A percentile compares a stretch with the other conserved stretches of the same genome.
phyloP scores from a whole-genome alignment of 2,113 vertebrate genomes.

The Scopus umbretta region DNA sequence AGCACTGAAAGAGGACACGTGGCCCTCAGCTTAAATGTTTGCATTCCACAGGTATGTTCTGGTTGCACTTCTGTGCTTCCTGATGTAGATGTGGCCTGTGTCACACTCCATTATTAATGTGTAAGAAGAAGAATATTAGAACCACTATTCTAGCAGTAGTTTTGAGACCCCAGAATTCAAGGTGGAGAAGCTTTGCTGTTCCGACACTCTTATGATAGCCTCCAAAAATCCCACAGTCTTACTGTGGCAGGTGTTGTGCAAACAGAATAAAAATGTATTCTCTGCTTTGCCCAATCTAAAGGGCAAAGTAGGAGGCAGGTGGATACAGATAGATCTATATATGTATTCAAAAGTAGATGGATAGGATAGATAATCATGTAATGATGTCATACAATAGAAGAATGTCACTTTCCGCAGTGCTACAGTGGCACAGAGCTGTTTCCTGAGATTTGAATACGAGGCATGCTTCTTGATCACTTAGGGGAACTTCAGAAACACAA shows the following conservation, averaged over 20 bases:
- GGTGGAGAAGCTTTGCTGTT: neutral
- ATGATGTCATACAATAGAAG: neutral
- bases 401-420: neutral
- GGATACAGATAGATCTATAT: neutral
- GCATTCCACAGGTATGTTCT: neutral
- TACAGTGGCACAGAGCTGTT: neutral
- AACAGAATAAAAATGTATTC: neutral
- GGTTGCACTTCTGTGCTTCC: neutral
- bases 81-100: neutral
- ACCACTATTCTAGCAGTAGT: neutral
- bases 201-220: neutral
- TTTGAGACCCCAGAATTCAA: neutral
- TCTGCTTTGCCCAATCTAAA: neutral
- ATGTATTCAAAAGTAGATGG: neutral
- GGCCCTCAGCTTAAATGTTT: neutral
- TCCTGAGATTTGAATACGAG: neutral
- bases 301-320: neutral
- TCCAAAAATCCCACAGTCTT: neutral
- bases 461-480: neutral
- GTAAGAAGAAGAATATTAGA: neutral
- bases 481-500: neutral
- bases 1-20: neutral
- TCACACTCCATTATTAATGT: rapidly evolving
- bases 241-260: neutral
- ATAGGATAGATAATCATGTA: neutral